Evolutionary conservation across 2,113 vertebrate species (phyloP), one percentile per base, ranked within the genome.

Genomic region (Eulemur macaco): DNA sequence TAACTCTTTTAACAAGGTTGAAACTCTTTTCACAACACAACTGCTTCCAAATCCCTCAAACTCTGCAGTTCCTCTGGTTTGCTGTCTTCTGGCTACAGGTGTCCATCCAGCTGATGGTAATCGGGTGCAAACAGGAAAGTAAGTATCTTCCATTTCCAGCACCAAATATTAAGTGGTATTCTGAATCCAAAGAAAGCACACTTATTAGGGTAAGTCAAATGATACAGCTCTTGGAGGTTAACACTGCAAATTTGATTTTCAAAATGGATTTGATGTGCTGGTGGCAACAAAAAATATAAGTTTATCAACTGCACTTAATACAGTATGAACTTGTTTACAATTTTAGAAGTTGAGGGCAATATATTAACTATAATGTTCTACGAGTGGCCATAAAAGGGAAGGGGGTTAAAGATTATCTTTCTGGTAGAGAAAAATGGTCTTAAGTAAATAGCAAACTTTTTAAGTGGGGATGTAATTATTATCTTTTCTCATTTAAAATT

Each of bases 291-390:
- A 88, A 97, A 83, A 95, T 66, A 15, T 29, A 80, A 92, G 10
- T 23, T 95, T 88, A 95, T 60, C 47, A 90, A 89, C 0, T 9
- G 6, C 12, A 69, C 64, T 89, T 93, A 90, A 94, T 37, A 77
- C 90, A 95, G 84, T 64, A 50, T 56, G 69, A 93, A 97, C 86
- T 87, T 95, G 10, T 34, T 94, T 84, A 66, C 20, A 95, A 94
- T 88, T 94, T 94, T 63, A 94, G 76, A 96, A 85, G 31, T 13
- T 90, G 47, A 93, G 27, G 42, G 63, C 17, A 88, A 39, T 63
- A 77, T 39, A 83, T 45, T 83, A 92, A 91, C 42, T 50, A 84
- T 11, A 86, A 39, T 80, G 50, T 91, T 88, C 64, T 91, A 76
- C 80, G 23, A 94, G 85, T 56, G 68, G 39, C 47, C 63, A 86